phyloP scores from a whole-genome alignment of 2,797 vertebrate genomes.

The Acanthis flammea region DNA sequence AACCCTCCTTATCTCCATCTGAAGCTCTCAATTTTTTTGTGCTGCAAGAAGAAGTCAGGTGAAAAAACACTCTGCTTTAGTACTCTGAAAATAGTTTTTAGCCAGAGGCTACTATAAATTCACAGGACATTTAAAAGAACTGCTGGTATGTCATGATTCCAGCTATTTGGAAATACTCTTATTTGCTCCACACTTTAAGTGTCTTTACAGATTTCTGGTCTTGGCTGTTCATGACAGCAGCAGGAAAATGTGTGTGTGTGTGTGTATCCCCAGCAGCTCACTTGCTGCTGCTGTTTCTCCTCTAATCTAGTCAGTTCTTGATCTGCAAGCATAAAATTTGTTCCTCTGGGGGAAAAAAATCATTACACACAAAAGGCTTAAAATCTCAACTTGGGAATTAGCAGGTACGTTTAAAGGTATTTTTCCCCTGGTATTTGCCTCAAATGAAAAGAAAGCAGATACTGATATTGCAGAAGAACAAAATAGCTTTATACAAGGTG shows the following conservation, averaged over 20 bases:
- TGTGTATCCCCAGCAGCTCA: not conserved
- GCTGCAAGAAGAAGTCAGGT: not conserved
- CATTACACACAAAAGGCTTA: not conserved
- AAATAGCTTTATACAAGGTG: not conserved
- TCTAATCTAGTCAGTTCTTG: not conserved
- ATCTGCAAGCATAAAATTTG: not conserved
- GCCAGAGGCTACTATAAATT: slow-evolving; percentile 10
- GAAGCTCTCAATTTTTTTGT: not conserved
- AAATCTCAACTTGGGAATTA: not conserved
- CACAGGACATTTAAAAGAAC: slow-evolving; percentile 23
- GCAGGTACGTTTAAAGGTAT: not conserved
- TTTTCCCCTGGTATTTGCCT: not conserved
- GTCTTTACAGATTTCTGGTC: not conserved
- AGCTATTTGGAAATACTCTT: not conserved
- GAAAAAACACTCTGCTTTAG: not conserved
- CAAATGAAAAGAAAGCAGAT: not conserved
- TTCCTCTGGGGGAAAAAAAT: not conserved
- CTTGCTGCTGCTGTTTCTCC: not conserved
- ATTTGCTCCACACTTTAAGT: not conserved
- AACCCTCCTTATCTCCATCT: not conserved
- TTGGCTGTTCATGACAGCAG: not conserved
- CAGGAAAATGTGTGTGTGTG: not conserved
- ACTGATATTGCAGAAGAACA: not conserved
- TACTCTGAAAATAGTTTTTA: not conserved
- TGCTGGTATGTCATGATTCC: not conserved